These are phyloP conservation scores for Xestia sexstrigata DNA, from an alignment of 2,888 invertebrate species.

Conservation along the genomic window DNA sequence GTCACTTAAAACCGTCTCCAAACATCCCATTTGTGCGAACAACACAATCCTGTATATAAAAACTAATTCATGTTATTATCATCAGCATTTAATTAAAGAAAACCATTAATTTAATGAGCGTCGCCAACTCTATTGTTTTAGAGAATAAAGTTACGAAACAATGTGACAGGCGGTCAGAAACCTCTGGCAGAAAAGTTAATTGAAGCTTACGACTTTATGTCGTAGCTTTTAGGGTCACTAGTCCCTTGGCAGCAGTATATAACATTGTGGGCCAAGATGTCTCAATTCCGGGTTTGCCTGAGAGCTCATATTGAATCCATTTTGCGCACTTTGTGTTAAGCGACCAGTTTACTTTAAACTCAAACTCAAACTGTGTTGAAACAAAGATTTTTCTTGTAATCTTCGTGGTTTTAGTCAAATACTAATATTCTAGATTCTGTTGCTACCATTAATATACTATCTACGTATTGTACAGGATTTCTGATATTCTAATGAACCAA, in stretches of 20 bases:
- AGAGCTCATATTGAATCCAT: slow-evolving; percentile 47
- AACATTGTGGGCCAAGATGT: slow-evolving; percentile 31
- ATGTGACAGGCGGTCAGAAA: slow-evolving; percentile 45
- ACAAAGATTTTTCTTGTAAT: slow-evolving; percentile 5
- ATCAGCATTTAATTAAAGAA: slow-evolving; percentile 46
- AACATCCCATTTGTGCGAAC: slow-evolving; percentile 36
- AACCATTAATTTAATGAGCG: slow-evolving; percentile 49
- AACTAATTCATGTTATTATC: slow-evolving; percentile 47
- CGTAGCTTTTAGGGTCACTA: slow-evolving; percentile 28
- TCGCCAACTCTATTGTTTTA: slow-evolving; percentile 23
- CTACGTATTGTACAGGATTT: background rate
- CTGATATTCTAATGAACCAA: background rate
- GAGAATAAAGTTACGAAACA: slow-evolving; percentile 30
- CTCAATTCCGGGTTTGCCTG: slow-evolving; percentile 52
- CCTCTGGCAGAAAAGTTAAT: slow-evolving; percentile 32
- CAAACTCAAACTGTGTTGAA: slow-evolving; percentile 3
- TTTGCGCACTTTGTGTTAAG: slow-evolving; percentile 48
- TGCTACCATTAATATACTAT: too few species aligned
- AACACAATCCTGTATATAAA: slow-evolving; percentile 30
- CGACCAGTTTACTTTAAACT: slow-evolving; percentile 37
- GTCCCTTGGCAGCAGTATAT: slow-evolving; percentile 43
- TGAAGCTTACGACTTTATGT: slow-evolving; percentile 41
- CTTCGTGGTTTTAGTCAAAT: background rate
- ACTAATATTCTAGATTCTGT: background rate
- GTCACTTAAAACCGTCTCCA: slow-evolving; percentile 17